Evolutionary conservation across 2,113 vertebrate species (phyloP).

Genomic region (Puma concolor): DNA sequence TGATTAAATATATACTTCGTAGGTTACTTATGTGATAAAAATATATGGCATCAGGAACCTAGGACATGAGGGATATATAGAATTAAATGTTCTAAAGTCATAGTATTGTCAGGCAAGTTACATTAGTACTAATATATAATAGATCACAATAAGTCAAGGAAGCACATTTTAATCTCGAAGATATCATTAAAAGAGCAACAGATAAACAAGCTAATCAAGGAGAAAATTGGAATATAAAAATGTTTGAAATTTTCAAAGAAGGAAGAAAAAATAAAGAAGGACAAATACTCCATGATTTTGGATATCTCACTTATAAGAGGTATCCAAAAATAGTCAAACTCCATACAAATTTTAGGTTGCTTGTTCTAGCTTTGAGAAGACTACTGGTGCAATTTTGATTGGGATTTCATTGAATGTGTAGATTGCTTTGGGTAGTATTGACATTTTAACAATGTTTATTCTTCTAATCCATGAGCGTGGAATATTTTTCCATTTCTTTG

Average conservation of each 20-base stretch:
- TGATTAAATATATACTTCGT: neutral
- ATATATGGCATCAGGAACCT: neutral
- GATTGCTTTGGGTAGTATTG: too few species aligned
- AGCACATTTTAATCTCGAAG: neutral
- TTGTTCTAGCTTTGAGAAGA: too few species aligned
- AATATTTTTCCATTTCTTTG: too few species aligned
- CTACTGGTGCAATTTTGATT: too few species aligned
- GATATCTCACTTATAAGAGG: neutral
- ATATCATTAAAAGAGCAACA: conserved; percentile 9
- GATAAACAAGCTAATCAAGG: neutral
- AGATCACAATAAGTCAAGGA: neutral
- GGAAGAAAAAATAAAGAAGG: neutral
- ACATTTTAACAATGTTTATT: too few species aligned
- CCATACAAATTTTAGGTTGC: too few species aligned
- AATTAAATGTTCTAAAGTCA: neutral
- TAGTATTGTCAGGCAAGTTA: neutral
- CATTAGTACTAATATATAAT: neutral
- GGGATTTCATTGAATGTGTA: too few species aligned
- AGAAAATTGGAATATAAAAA: neutral
- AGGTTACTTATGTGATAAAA: neutral
- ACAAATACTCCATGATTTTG: neutral
- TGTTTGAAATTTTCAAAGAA: conserved; percentile 19
- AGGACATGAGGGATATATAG: neutral
- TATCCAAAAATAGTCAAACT: neutral
- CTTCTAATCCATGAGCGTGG: too few species aligned